A percentile compares a stretch with the other conserved stretches of the same genome.
Conservation (phyloP, 2,113 vertebrate genomes). For the Scophthalmus maximus region DNA sequence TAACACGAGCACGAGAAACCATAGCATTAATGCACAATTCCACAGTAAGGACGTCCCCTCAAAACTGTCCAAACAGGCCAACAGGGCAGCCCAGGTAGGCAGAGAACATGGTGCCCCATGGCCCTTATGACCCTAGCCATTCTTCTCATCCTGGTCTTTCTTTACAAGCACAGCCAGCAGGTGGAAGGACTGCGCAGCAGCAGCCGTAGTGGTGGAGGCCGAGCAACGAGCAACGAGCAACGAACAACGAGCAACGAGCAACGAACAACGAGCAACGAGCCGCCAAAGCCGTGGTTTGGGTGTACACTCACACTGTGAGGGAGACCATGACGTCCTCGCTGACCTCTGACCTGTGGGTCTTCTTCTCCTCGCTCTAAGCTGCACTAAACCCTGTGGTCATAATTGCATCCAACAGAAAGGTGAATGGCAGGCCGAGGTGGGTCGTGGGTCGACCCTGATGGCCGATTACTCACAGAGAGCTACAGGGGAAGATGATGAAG, state of each 20-base stretch:
- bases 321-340: constrained; percentile 74
- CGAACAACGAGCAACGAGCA: constrained; percentile 75
- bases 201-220: neutral
- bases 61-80: constrained; percentile 56
- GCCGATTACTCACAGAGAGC: neutral
- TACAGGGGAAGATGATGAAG: neutral
- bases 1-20: constrained; percentile 33
- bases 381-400: constrained; percentile 81
- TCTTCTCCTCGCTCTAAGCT: constrained; percentile 81
- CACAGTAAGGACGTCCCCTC: constrained; percentile 79
- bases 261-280: constrained; percentile 77
- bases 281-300: no score
- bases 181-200: constrained; percentile 68
- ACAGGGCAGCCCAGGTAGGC: constrained; percentile 73
- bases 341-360: constrained; percentile 80
- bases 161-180: constrained; percentile 78
- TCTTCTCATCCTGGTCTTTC: constrained; percentile 79
- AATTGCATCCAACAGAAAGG: constrained; percentile 81
- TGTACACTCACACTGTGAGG: constrained; percentile 80
- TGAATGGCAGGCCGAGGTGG: constrained; percentile 73
- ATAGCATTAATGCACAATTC: constrained; percentile 77
- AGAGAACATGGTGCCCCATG: constrained; percentile 83
- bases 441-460: neutral
- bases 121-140: constrained; percentile 77
- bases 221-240: constrained; percentile 77